These are phyloP conservation scores for Diarsia mendica DNA, from an alignment of 2,888 invertebrate species.

Conservation along the genomic window DNA sequence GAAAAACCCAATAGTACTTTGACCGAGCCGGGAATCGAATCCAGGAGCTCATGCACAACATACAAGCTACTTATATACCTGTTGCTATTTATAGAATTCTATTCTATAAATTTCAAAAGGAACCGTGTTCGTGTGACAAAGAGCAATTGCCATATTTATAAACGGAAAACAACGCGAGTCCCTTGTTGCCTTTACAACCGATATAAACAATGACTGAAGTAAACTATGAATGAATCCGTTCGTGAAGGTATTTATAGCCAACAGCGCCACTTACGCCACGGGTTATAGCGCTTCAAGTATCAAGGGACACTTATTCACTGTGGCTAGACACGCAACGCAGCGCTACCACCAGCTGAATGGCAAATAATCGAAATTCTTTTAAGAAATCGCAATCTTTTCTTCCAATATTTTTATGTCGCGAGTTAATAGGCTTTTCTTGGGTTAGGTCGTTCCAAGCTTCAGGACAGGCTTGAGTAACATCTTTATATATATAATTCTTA, in stretches of 20 bases:
- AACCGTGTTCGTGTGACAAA: not conserved
- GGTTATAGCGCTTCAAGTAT: constrained; percentile 7
- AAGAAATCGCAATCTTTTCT: no score
- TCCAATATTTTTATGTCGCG: no score
- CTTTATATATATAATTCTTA: no score
- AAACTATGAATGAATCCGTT: constrained; percentile 28
- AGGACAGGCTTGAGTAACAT: no score
- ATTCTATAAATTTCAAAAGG: not conserved
- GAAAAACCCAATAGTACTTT: no score
- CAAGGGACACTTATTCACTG: constrained; percentile 28
- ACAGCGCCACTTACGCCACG: constrained; percentile 16
- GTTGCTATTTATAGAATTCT: not conserved
- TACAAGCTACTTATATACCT: not conserved
- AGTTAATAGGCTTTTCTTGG: no score
- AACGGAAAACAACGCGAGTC: not conserved
- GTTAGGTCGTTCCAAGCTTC: no score
- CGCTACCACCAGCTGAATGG: not conserved
- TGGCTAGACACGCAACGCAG: constrained; percentile 26
- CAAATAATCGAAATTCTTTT: constrained; percentile 8
- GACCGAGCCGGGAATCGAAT: no score
- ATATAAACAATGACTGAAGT: not conserved
- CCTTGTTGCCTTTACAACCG: not conserved
- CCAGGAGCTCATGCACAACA: no score
- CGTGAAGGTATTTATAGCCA: not conserved
- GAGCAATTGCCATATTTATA: not conserved